Conservation (phyloP, 2,888 invertebrate genomes). For the Melanophora roralis region DNA sequence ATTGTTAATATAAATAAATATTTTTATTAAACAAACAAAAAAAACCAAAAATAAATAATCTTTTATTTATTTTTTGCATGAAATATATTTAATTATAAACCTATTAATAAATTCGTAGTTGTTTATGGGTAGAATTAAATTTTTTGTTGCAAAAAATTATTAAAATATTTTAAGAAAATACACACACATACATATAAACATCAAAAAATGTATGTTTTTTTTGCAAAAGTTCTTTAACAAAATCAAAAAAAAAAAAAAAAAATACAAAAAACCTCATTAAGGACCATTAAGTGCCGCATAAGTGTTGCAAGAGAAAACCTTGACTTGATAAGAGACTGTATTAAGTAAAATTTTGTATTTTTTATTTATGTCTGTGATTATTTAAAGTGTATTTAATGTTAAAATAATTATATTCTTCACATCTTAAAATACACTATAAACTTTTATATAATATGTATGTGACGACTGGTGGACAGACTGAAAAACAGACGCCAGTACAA, state of each 20-base stretch:
- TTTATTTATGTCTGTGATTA: not conserved
- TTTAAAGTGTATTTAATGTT: too few species aligned
- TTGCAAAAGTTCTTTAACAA: not conserved
- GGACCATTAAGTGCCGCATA: not conserved
- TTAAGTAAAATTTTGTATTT: not conserved
- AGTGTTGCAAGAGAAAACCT: slow-evolving; percentile 7
- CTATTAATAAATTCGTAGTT: too few species aligned
- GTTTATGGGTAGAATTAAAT: too few species aligned
- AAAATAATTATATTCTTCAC: not conserved
- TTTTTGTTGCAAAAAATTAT: too few species aligned
- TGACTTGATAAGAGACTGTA: not conserved
- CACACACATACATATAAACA: too few species aligned
- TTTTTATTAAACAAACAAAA: too few species aligned
- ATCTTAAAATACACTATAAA: not conserved
- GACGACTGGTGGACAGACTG: not conserved
- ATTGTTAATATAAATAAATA: too few species aligned
- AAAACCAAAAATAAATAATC: too few species aligned
- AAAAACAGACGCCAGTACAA: not conserved
- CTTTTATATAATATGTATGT: slow-evolving; percentile 3
- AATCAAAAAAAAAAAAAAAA: not conserved
- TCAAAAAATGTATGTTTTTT: too few species aligned
- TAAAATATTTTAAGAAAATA: too few species aligned
- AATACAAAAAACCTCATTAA: not conserved
- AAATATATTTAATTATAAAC: too few species aligned
- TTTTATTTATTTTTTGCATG: too few species aligned